Evolutionary conservation across 2,113 vertebrate species (phyloP), one percentile per base, ranked within the genome.

Genomic region (Scortum barcoo): DNA sequence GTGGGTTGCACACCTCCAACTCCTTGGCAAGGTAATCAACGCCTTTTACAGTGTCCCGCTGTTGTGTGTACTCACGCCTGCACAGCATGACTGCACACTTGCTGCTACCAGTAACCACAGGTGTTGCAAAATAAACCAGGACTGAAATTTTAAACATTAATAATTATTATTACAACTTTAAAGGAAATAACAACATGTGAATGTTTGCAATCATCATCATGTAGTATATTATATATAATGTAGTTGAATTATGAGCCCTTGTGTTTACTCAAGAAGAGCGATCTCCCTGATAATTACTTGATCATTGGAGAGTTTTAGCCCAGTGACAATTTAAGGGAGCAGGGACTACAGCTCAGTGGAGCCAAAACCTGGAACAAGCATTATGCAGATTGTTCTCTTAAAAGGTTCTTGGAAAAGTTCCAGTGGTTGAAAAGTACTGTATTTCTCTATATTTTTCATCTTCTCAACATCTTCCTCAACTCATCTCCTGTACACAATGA

Each of bases 331-430:
- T 22, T 38, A 62, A 10, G 5, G 42, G 40, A 51, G 58, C 14
- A 50, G 28, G 20, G 36, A 11, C 12, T 46, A 11, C 3, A 7
- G n/a, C 5, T 2, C 28, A 48, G 28, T 50, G 57, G 44, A 62
- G 28, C n/a, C 72, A 62, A 51, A 58, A 51, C 36, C 44, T 50
- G 16, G 10, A 46, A 44, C 19, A 33, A 17, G 20, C 40, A 48
- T 48, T 10, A 30, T 33, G 13, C 3, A 1, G 11, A 22, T 36
- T 36, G 20, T 51, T 40, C 33, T n/a, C 3, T 46, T 42, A 14
- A 65, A 65, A 65, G 54, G 54, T 73, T 73, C 54, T 61, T 36
- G 24, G 26, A 48, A 17, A 61, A 48, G 28, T 50, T 73, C 38
- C 17, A 26, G 28, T 22, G 28, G 56, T 51, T 61, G 20, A n/a